phyloP scores from a whole-genome alignment of 35 echinoderm and acorn worm species.

The Heliocidaris erythrogramma region DNA sequence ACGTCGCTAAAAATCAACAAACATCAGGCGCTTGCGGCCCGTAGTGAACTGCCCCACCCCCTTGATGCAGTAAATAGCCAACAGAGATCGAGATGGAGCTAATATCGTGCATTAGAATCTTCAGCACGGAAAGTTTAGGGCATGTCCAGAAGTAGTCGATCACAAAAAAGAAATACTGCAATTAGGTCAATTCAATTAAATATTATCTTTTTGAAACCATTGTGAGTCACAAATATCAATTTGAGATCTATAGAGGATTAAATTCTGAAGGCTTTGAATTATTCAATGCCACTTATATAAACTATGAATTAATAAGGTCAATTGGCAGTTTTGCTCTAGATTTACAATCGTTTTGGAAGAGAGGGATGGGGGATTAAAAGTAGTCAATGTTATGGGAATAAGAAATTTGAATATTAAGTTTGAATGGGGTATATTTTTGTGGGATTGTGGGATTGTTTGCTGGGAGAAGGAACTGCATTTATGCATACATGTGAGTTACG shows the following conservation, averaged over 20 bases:
- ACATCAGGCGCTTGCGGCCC: background rate
- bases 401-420: too few relatives aligned
- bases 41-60: background rate
- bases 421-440: too few relatives aligned
- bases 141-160: background rate
- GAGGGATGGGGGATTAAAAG: too few relatives aligned
- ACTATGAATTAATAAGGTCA: background rate
- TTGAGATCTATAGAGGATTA: background rate
- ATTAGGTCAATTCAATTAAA: background rate
- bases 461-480: too few relatives aligned
- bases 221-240: background rate
- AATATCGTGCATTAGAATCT: background rate
- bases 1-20: background rate
- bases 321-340: background rate
- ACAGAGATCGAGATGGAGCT: background rate
- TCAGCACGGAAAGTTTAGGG: background rate
- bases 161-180: background rate
- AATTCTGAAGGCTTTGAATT: background rate
- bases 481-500: too few relatives aligned
- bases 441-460: too few relatives aligned
- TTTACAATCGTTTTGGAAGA: too few relatives aligned
- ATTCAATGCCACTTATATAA: background rate
- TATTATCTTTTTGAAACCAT: background rate
- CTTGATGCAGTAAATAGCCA: background rate
- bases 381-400: too few relatives aligned